A percentile compares a stretch with the other conserved stretches of the same genome.
phyloP scores from a whole-genome alignment of 2,113 vertebrate genomes.

The Typhlomys cinereus region DNA sequence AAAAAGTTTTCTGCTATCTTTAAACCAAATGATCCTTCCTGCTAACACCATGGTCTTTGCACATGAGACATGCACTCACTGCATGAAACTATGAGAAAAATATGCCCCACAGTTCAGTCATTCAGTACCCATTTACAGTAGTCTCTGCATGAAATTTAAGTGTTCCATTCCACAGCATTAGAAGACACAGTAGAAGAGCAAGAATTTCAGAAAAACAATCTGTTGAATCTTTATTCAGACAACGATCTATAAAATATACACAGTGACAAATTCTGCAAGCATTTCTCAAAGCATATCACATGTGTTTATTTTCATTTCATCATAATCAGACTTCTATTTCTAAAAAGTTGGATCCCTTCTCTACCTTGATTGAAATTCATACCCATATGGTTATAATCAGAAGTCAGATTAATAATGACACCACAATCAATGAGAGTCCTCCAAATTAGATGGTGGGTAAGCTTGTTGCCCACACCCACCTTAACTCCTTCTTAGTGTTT shows the following conservation, averaged over 20 bases:
- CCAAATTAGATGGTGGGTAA: not conserved
- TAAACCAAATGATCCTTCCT: not conserved
- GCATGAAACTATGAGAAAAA: not conserved
- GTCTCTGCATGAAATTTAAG: not conserved
- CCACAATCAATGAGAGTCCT: constrained; percentile 1
- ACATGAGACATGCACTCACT: not conserved
- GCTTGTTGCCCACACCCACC: not conserved
- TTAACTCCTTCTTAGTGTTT: not conserved
- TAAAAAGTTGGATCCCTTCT: not conserved
- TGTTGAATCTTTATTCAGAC: not conserved
- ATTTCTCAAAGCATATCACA: constrained; percentile 35
- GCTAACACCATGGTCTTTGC: not conserved
- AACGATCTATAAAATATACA: not conserved
- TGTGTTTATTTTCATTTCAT: constrained; percentile 34
- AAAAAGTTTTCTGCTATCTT: not conserved
- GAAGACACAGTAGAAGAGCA: not conserved
- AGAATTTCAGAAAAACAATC: not conserved
- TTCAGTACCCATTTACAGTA: not conserved
- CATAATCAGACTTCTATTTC: not conserved
- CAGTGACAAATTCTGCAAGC: constrained; percentile 3
- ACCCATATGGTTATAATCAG: constrained; percentile 44
- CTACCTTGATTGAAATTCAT: constrained; percentile 22
- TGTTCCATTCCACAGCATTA: not conserved
- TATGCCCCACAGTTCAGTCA: not conserved
- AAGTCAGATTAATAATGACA: constrained; percentile 13